phyloP scores from a whole-genome alignment of 2,888 invertebrate species.

The Thymelicus sylvestris region DNA sequence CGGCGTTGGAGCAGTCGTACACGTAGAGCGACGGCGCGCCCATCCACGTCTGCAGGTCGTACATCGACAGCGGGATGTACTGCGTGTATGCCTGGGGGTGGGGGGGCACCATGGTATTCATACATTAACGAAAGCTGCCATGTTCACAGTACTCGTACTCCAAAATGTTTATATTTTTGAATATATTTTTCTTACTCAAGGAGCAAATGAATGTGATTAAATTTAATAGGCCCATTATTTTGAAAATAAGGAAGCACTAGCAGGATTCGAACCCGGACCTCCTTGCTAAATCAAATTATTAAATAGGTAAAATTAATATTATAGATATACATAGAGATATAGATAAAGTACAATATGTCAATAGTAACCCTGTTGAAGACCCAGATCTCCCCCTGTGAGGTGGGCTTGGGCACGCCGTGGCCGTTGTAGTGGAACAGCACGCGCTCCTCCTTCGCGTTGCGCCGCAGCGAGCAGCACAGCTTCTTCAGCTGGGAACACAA shows the following conservation, averaged over 20 bases:
- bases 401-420: conserved; percentile 99
- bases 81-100: conserved; percentile 96
- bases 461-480: conserved; percentile 95
- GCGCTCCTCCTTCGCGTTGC: conserved; percentile 99
- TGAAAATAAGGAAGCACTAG: no score
- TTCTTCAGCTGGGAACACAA: conserved; percentile 91
- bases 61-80: conserved; percentile 99
- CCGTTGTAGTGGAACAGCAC: conserved; percentile 99
- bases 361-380: conserved; percentile 96
- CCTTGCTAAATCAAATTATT: no score
- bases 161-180: no score
- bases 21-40: conserved; percentile 99
- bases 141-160: no score
- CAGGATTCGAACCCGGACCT: no score
- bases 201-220: no score
- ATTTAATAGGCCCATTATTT: no score
- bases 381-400: conserved; percentile 99
- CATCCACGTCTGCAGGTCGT: conserved; percentile 99
- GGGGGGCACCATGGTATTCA: conserved; percentile 39
- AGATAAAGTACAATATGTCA: no score
- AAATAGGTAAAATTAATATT: no score
- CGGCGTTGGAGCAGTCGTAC: conserved; percentile 99
- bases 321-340: no score
- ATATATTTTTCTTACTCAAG: no score
- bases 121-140: no score